Evolutionary conservation across 2,797 vertebrate species (phyloP).

Genomic region (Decapterus maruadsi): DNA sequence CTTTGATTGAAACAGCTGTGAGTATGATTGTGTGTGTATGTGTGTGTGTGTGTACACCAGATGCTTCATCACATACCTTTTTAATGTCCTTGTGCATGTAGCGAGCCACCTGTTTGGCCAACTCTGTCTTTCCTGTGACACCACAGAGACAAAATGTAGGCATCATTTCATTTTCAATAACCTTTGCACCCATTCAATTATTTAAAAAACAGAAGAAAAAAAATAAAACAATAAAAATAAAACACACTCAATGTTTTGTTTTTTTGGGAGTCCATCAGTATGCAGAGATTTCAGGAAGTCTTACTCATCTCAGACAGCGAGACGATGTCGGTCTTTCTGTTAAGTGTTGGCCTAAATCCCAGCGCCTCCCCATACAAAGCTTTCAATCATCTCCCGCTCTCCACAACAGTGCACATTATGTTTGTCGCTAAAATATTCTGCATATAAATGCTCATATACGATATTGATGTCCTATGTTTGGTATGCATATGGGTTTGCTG

Average conservation of each 20-base stretch:
- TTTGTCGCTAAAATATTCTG: constrained; percentile 85
- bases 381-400: constrained; percentile 72
- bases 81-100: constrained; percentile 97
- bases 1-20: constrained; percentile 28
- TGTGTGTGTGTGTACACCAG: neutral
- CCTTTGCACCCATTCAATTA: constrained; percentile 17
- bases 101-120: constrained; percentile 97
- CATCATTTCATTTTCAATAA: constrained; percentile 22
- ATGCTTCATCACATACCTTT: constrained; percentile 84
- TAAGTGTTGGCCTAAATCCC: constrained; percentile 69
- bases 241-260: constrained; percentile 8
- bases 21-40: constrained; percentile 1
- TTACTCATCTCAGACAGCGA: constrained; percentile 54
- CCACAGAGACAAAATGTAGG: constrained; percentile 35
- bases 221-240: too few species aligned
- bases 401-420: constrained; percentile 67
- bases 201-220: neutral
- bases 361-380: constrained; percentile 43
- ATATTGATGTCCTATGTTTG: constrained; percentile 83
- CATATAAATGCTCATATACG: constrained; percentile 88
- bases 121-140: constrained; percentile 93
- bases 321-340: constrained; percentile 53
- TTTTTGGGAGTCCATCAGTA: constrained; percentile 25
- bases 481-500: constrained; percentile 75
- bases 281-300: constrained; percentile 44